Conservation (phyloP, 2,888 invertebrate genomes). For the Agrilus biguttatus region DNA sequence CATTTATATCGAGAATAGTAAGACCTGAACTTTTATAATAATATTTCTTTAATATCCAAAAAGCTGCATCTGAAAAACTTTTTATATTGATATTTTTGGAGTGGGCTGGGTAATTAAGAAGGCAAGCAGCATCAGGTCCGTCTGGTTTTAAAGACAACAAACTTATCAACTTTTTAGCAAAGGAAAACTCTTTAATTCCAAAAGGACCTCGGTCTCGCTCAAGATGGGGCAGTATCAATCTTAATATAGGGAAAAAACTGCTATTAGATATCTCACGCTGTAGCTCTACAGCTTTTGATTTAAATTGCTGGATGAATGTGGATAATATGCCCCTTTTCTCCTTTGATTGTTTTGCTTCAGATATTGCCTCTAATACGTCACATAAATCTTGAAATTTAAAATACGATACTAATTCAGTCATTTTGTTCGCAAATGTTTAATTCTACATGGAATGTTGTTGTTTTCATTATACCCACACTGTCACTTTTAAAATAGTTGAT, state of each 20-base stretch:
- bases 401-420: slow-evolving; percentile 13
- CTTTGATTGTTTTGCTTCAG: slow-evolving; percentile 29
- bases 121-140: slow-evolving; percentile 40
- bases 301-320: slow-evolving; percentile 36
- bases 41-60: slow-evolving; percentile 48
- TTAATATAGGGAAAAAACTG: slow-evolving; percentile 57
- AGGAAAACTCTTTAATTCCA: slow-evolving; percentile 64
- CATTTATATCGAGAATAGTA: slow-evolving; percentile 57
- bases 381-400: slow-evolving; percentile 43
- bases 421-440: slow-evolving; percentile 17
- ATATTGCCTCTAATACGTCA: slow-evolving; percentile 44
- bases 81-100: slow-evolving; percentile 32
- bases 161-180: slow-evolving; percentile 60
- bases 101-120: slow-evolving; percentile 32
- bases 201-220: slow-evolving; percentile 72
- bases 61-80: slow-evolving; percentile 74
- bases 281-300: slow-evolving; percentile 25
- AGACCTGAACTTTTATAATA: slow-evolving; percentile 34
- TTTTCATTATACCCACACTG: too few relatives aligned
- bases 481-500: too few relatives aligned
- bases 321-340: slow-evolving; percentile 35
- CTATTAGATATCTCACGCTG: slow-evolving; percentile 26
- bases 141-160: slow-evolving; percentile 55
- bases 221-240: slow-evolving; percentile 62
- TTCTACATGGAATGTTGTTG: too few relatives aligned